These are phyloP conservation scores for Columbina picui DNA, from an alignment of 2,113 vertebrate genomes.

Conservation along the genomic window DNA sequence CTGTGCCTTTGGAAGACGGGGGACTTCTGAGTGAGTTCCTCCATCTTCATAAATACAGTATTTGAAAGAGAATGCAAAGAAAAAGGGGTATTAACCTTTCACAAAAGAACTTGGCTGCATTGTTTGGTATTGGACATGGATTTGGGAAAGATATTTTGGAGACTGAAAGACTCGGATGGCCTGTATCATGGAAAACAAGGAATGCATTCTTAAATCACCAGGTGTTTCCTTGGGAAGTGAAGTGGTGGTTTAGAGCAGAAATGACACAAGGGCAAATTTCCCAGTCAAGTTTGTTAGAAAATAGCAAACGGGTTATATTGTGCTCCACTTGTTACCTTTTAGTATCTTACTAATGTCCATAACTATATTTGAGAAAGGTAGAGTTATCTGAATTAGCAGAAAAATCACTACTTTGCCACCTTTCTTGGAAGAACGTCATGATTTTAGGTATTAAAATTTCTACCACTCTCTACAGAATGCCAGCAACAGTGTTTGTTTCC, in stretches of 20 bases:
- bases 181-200: not conserved
- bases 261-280: not conserved
- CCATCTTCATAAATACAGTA: not conserved
- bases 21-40: not conserved
- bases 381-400: rapidly evolving
- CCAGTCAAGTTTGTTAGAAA: not conserved
- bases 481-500: not conserved
- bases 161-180: not conserved
- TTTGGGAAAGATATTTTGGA: not conserved
- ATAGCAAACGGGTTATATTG: not conserved
- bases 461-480: not conserved
- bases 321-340: not conserved
- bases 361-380: not conserved
- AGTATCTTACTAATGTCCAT: not conserved
- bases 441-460: not conserved
- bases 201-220: not conserved
- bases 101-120: not conserved
- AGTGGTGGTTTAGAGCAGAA: not conserved
- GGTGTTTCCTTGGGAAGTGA: not conserved
- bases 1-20: not conserved
- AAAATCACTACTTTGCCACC: not conserved
- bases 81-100: not conserved
- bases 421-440: not conserved
- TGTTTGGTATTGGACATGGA: not conserved
- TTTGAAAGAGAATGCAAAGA: not conserved